Evolutionary conservation across 2,888 invertebrate genomes (phyloP).

Genomic region (Aphodius sticticus): DNA sequence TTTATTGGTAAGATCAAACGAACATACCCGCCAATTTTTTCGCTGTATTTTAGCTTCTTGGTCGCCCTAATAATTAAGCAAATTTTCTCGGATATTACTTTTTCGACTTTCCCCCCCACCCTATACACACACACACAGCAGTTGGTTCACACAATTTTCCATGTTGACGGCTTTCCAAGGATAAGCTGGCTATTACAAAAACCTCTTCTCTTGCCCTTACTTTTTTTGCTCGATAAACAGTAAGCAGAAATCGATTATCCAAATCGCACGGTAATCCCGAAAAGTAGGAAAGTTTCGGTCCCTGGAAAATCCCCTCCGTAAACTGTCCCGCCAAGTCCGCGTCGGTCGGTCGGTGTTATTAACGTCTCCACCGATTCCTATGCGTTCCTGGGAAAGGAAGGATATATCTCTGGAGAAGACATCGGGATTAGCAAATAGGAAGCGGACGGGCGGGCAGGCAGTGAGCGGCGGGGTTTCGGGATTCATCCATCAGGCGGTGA

Average conservation of each 20-base stretch:
- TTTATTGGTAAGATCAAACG: no score
- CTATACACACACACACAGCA: no score
- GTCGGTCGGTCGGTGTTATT: not conserved
- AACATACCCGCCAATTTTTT: no score
- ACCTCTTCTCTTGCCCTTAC: not conserved
- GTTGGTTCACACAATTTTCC: no score
- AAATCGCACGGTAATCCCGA: not conserved
- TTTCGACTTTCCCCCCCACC: no score
- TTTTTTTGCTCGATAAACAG: not conserved
- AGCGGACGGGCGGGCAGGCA: constrained; percentile 9
- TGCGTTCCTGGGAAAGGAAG: not conserved
- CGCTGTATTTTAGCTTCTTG: no score
- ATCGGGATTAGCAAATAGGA: not conserved
- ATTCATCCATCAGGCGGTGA: constrained; percentile 22
- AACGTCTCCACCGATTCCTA: not conserved
- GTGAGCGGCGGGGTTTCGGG: constrained; percentile 6
- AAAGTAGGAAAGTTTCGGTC: not conserved
- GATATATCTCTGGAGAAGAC: not conserved
- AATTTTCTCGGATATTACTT: no score
- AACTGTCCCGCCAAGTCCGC: not conserved
- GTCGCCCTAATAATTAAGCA: no score
- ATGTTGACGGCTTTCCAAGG: no score
- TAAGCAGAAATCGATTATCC: not conserved
- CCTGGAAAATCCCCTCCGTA: not conserved
- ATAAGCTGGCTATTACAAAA: no score